Evolutionary conservation across 2,797 vertebrate species (phyloP), one percentile per base, ranked within the genome.

Genomic region (Iguana delicatissima): DNA sequence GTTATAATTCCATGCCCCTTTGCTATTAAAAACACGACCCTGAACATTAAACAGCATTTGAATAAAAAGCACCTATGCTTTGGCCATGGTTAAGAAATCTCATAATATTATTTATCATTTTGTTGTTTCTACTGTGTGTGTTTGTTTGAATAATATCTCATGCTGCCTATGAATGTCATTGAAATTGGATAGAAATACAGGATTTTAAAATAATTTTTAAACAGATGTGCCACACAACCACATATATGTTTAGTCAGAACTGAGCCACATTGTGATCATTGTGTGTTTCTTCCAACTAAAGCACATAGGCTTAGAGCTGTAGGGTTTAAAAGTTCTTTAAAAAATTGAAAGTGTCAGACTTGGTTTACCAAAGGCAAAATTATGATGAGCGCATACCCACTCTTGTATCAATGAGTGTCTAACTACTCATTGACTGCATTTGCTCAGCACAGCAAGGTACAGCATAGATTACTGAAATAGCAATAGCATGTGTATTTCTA

Each of bases 1-100:
- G 96, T 96, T 97, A 84, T 94, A 96, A 97, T 97, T 98, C 97
- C 77, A 83, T 97, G 97, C 97, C 97, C 97, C 96, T 95, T 96
- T 96, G 94, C 96, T 96, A 93, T 92, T 93, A 96, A 97, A 97
- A 97, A 96, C 95, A 94, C 95, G 95, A 96, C 95, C 96, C 92
- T 88, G 91, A 95, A 93, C 95, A 93, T 97, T 93, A 94, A 95
- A 89, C 86, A 94, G 93, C 79, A 95, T 95, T 95, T 64, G 92
- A 91, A 91, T 92, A 89, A 93, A 69, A 94, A 94, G 95, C 90
- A 97, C 93, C 93, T 87, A 84, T 97, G 97, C 97, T 97, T 97
- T 96, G 57, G 93, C 94, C 84, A 69, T 85, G 94, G 89, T 94
- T 91, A 97, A 97, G 97, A 98, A 96, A 97, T 94, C 96, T 94